A percentile compares a stretch with the other conserved stretches of the same genome.
Evolutionary conservation across 2,888 invertebrate genomes (phyloP).

Genomic region (Lordiphosa andalusiaca): DNA sequence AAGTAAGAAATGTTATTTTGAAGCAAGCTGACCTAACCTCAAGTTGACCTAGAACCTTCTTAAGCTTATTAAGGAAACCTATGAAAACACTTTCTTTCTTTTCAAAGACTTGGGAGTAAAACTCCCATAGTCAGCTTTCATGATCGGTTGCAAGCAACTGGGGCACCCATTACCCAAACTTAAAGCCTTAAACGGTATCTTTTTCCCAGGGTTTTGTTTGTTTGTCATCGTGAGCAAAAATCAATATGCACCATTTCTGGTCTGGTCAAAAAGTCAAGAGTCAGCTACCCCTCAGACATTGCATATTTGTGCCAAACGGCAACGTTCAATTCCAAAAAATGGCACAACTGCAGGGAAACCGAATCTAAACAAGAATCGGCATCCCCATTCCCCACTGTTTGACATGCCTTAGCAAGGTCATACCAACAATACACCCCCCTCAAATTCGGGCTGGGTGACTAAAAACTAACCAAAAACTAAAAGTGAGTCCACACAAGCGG

Average conservation of each 20-base stretch:
- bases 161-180: too few relatives aligned
- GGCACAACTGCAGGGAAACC: conserved; percentile 30
- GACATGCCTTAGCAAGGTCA: conserved; percentile 26
- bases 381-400: conserved; percentile 2
- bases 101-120: too few relatives aligned
- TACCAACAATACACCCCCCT: conserved; percentile 14
- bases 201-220: background rate
- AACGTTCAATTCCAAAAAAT: conserved; percentile 21
- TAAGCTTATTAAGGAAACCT: too few relatives aligned
- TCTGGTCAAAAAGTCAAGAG: conserved; percentile 3
- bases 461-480: conserved; percentile 70
- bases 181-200: too few relatives aligned
- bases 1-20: too few relatives aligned
- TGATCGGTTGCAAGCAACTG: too few relatives aligned
- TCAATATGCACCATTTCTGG: conserved; percentile 1
- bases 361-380: conserved; percentile 38
- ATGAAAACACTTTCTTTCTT: too few relatives aligned
- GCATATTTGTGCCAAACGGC: conserved; percentile 47
- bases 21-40: too few relatives aligned
- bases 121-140: too few relatives aligned
- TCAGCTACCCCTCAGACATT: conserved; percentile 3
- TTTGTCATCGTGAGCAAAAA: background rate
- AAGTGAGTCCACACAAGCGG: conserved; percentile 50
- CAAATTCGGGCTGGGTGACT: conserved; percentile 27
- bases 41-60: too few relatives aligned